phyloP scores from a whole-genome alignment of 2,113 vertebrate genomes.

The Melanocharis versteri region DNA sequence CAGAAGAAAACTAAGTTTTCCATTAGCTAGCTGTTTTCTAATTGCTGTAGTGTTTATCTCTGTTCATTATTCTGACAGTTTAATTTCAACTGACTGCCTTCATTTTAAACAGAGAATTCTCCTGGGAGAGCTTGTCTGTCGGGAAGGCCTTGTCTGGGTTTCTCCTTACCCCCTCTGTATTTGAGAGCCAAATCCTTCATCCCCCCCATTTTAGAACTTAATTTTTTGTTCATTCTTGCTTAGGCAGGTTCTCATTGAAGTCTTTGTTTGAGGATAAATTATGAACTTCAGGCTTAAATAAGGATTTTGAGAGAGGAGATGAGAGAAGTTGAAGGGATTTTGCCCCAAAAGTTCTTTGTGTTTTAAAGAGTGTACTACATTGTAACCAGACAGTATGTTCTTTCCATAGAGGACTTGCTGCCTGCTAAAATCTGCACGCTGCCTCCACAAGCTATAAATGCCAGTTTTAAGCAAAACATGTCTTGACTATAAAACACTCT shows the following conservation, averaged over 20 bases:
- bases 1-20: not conserved
- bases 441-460: constrained; percentile 36
- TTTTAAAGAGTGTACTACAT: not conserved
- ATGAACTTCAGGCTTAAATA: not conserved
- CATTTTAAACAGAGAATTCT: not conserved
- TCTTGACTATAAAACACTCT: constrained; percentile 8
- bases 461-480: constrained; percentile 10
- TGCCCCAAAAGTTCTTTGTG: not conserved
- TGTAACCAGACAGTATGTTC: not conserved
- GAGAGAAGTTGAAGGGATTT: not conserved
- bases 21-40: constrained; percentile 19
- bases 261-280: not conserved
- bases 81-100: not conserved
- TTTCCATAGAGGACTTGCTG: not conserved
- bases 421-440: not conserved
- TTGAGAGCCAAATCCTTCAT: not conserved
- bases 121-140: not conserved
- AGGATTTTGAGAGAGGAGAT: not conserved
- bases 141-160: not conserved
- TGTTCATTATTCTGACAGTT: not conserved
- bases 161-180: not conserved
- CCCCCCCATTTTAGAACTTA: not conserved
- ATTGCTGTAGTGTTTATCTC: constrained; percentile 21
- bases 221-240: not conserved
- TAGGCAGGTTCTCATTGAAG: not conserved